A percentile compares a stretch with the other conserved stretches of the same genome.
These are phyloP conservation scores for Drosophila nigrodunni DNA, from an alignment of 1,140 invertebrate genomes.

Conservation along the genomic window DNA sequence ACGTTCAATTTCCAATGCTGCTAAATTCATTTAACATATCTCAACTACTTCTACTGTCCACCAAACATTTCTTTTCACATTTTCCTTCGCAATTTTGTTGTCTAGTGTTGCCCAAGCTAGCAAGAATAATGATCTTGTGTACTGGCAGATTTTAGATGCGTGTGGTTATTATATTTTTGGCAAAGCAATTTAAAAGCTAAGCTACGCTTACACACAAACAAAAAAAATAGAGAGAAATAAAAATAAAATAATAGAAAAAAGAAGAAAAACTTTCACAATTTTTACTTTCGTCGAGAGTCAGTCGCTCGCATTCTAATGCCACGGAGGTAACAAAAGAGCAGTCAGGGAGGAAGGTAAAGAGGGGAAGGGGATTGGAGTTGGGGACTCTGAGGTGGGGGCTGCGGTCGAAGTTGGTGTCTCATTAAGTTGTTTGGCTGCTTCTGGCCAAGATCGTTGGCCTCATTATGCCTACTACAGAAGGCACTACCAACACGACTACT, in stretches of 20 bases:
- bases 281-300: conserved; percentile 54
- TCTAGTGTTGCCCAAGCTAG: conserved; percentile 15
- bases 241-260: neutral
- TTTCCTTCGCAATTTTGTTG: neutral
- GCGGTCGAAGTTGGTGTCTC: conserved; percentile 44
- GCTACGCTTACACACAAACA: conserved; percentile 24
- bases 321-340: conserved; percentile 22
- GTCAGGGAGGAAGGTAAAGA: neutral
- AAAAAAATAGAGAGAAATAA: neutral
- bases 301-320: conserved; percentile 49
- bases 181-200: conserved; percentile 43
- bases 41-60: no score
- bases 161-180: conserved; percentile 50
- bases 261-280: conserved; percentile 70
- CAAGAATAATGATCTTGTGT: conserved; percentile 47
- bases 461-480: conserved; percentile 55
- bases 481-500: neutral
- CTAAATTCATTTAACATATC: no score
- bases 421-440: conserved; percentile 71
- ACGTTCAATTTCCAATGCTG: no score
- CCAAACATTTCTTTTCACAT: no score
- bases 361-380: neutral
- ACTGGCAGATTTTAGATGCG: conserved; percentile 38
- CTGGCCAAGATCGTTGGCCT: conserved; percentile 71
- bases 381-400: conserved; percentile 11